Percentiles rank a stretch among this genome's conserved stretches.
Conservation (phyloP, 2,797 vertebrate species). For the Oceanodroma leucorhoa region DNA sequence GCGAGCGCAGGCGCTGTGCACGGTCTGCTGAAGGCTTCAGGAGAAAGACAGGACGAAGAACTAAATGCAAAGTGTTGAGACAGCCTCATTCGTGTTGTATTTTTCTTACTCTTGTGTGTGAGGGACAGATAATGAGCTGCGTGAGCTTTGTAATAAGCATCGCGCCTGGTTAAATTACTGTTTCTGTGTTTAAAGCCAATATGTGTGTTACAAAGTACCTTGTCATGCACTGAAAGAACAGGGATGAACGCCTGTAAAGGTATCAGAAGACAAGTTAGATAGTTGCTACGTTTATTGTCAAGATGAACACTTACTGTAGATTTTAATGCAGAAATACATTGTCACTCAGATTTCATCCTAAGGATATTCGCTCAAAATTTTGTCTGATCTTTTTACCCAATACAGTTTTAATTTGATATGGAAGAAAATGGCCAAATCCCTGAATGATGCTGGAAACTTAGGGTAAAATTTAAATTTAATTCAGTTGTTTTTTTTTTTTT, state of each 20-base stretch:
- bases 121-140: background rate
- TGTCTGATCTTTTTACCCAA: background rate
- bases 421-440: background rate
- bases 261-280: background rate
- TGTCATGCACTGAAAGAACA: background rate
- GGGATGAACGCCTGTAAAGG: background rate
- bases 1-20: rapidly evolving
- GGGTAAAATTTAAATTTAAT: slow-evolving; percentile 40
- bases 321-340: background rate
- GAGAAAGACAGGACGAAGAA: background rate
- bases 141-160: background rate
- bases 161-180: background rate
- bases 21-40: background rate
- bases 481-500: background rate
- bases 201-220: background rate
- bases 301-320: background rate
- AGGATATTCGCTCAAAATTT: background rate
- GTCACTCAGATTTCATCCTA: background rate
- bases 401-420: background rate
- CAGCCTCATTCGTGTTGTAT: background rate
- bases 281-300: background rate
- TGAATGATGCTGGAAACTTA: background rate
- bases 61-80: background rate
- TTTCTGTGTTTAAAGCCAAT: background rate
- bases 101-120: background rate